Evolutionary conservation across 2,888 invertebrate species (phyloP).

Genomic region (Eutolmus rufibarbis): DNA sequence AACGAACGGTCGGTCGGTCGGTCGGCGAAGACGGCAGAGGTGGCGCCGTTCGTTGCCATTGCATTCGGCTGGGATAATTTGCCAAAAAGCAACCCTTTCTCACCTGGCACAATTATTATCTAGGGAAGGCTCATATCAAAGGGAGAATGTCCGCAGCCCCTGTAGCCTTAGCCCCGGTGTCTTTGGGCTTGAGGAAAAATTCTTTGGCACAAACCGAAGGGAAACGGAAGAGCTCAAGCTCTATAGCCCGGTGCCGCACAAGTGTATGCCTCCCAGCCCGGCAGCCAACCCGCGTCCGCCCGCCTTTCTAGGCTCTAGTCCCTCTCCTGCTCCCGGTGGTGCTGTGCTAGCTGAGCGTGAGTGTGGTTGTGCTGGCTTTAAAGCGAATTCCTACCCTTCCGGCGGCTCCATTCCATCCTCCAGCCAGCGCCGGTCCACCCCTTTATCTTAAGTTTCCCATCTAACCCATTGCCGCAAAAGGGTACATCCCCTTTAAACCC

Average conservation of each 20-base stretch:
- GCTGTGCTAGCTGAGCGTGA: not conserved
- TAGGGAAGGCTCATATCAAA: constrained; percentile 17
- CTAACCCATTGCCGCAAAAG: constrained; percentile 35
- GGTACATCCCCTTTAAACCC: constrained; percentile 27
- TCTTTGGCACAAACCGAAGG: constrained; percentile 33
- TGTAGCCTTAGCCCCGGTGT: constrained; percentile 18
- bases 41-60: not conserved
- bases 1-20: not conserved
- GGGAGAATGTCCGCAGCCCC: constrained; percentile 36
- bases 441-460: constrained; percentile 37
- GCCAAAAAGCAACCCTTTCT: constrained; percentile 36
- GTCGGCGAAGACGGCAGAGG: not conserved
- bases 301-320: not conserved
- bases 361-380: constrained; percentile 35
- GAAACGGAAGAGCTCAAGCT: constrained; percentile 34
- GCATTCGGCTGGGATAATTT: constrained; percentile 6
- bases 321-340: not conserved
- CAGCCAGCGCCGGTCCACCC: not conserved
- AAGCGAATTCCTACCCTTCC: constrained; percentile 41
- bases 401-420: constrained; percentile 16
- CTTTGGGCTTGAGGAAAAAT: constrained; percentile 14
- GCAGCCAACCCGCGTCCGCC: not conserved
- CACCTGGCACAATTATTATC: constrained; percentile 38
- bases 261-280: not conserved
- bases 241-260: not conserved